Percentiles rank a stretch among this genome's conserved stretches.
These are phyloP conservation scores for Sciurus vulgaris DNA, from an alignment of 2,797 vertebrate species.

Conservation along the genomic window DNA sequence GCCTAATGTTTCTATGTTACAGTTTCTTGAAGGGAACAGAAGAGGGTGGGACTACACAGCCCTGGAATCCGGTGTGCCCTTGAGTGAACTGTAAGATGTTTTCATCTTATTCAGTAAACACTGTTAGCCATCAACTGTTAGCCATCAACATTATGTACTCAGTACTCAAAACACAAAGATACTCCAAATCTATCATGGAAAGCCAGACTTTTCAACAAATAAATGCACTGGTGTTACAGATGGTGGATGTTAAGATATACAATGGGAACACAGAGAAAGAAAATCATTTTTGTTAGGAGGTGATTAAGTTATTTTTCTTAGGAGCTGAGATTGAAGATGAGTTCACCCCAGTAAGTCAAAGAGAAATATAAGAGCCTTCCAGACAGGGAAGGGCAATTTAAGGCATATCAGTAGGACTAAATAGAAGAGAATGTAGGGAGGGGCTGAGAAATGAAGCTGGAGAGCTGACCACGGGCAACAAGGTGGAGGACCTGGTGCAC, in stretches of 20 bases:
- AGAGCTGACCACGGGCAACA: not conserved
- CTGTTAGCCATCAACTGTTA: not conserved
- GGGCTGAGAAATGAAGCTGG: not conserved
- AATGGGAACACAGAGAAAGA: no score
- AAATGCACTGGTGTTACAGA: not conserved
- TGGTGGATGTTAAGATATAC: not conserved
- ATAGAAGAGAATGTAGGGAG: not conserved
- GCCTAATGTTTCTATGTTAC: not conserved
- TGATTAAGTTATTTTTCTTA: not conserved
- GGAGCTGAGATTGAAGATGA: not conserved
- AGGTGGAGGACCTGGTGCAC: not conserved
- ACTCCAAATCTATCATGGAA: not conserved
- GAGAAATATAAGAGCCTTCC: not conserved
- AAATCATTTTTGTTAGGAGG: no score
- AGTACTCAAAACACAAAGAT: not conserved
- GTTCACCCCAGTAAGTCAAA: not conserved
- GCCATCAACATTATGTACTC: not conserved
- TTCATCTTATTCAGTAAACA: not conserved
- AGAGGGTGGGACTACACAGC: not conserved
- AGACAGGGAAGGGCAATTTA: not conserved
- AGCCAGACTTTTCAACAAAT: slow-evolving; percentile 38
- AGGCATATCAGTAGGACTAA: not conserved
- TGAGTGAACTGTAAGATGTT: not conserved
- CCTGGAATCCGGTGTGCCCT: not conserved
- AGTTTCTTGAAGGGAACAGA: not conserved